Base-by-base conservation (phyloP, 92 coral and sea anemone species). In the Umimayanthus kanabou region DNA sequence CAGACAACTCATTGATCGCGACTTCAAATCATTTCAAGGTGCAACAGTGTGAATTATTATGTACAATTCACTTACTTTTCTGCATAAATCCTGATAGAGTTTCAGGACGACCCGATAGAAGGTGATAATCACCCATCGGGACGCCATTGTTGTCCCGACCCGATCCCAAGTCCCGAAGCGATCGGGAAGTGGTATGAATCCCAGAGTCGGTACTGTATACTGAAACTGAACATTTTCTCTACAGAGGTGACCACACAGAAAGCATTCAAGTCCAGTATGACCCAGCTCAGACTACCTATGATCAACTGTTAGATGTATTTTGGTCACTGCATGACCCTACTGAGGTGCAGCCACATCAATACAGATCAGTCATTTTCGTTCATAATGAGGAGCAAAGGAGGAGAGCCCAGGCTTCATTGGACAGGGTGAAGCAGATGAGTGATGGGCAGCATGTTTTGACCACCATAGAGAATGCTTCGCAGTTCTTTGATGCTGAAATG, bases 231-330 rank as follows among this genome's bases (percentile, higher is more conserved):
- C 13, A 33, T 84, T 30, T 22, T 39, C 8, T 43, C n/a, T 42
- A 58, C 79, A 94, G 96, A 76, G 96, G 93, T 80, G 95, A 92
- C 61, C 96, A 94, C 73, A 94, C 95, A 23, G 96, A 94, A 79
- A 87, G 92, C 67, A 76, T 94, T 50, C 94, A 94, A 80, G 70
- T 94, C 77, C 86, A 90, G 70, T 94, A 86, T 78, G 86, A 94
- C 65, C 95, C 96, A 72, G 77, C 90, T 57, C 88, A 81, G 77
- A 88, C 87, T 61, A 79, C 91, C 42, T 94, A 76, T 71, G 55
- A 88, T 45, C 64, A 90, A 33, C 78, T 94, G 30, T 88, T 94
- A 22, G 79, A 88, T n/a, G 65, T 94, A 26, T 94, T 94, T 78
- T 94, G 96, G 96, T 84, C 91, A 28, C 73, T 88, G 37, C 95